These are phyloP conservation scores for Pseudochirops cupreus DNA, from an alignment of 2,797 vertebrate genomes.

Conservation along the genomic window DNA sequence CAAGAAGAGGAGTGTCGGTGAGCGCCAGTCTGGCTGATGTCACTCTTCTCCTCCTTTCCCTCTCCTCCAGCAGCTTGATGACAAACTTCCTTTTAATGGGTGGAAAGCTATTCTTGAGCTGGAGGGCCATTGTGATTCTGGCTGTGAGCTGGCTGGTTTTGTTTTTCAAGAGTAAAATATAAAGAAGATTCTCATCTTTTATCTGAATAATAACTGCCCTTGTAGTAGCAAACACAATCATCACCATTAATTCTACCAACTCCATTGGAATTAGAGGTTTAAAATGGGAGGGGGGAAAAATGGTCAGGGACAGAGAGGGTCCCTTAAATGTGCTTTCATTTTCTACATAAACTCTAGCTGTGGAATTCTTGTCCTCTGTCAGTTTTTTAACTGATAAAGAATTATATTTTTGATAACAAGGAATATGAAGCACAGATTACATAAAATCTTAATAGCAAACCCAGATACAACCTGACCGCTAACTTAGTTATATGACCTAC, in stretches of 20 bases:
- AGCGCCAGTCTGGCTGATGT: not conserved
- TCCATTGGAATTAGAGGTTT: not conserved
- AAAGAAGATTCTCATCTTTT: not conserved
- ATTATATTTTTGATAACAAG: not conserved
- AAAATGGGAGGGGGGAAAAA: not conserved
- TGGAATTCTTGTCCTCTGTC: not conserved
- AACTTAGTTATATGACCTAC: not conserved
- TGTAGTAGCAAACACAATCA: not conserved
- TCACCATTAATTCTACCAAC: not conserved
- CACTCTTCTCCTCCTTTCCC: not conserved
- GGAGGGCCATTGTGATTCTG: not conserved
- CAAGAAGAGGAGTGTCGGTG: not conserved
- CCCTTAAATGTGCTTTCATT: not conserved
- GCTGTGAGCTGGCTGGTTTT: not conserved
- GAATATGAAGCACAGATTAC: not conserved
- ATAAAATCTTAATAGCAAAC: not conserved
- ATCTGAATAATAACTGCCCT: not conserved
- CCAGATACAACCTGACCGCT: not conserved
- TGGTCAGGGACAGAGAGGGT: not conserved
- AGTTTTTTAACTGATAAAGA: not conserved
- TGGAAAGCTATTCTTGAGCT: not conserved
- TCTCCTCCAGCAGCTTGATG: not conserved
- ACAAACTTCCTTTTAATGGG: not conserved
- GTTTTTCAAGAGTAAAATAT: not conserved
- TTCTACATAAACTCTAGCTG: not conserved